Evolutionary conservation across 1,140 invertebrate species (phyloP), one percentile per base, ranked within the genome.

Genomic region (Caerostris extrusa): DNA sequence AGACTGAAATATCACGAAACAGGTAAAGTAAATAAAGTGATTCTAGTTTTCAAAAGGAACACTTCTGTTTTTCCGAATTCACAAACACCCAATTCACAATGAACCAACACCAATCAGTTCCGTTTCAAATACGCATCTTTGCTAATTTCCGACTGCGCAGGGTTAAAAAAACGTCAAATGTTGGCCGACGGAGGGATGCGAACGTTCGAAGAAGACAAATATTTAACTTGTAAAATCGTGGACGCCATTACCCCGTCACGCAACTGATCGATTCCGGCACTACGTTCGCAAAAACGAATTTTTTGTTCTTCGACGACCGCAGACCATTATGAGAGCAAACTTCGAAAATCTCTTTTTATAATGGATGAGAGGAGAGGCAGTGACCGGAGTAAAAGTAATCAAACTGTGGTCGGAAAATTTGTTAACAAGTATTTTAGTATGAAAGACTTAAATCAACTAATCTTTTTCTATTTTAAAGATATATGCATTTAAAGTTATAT

Each of bases 191-290:
- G 14, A 64, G 71, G 6, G 34, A 12, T 77, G 71, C 53, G 71
- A 77, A 5, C 34, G 10, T 53, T 5, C 10, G 50, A 34, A 7
- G 71, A 77, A 50, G 71, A 50, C 34, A 77, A 77, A 77, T 77
- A 77, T 77, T 77, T 77, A 53, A 77, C 71, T 77, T 77, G 10
- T 12, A 77, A 77, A 77, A 77, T 77, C 53, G 71, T 77, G 50
- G 53, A 77, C 10, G 71, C 71, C 71, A 77, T 77, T 77, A 77
- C 53, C 71, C 12, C 71, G 71, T 77, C 71, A 77, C 71, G 34
- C 34, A 19, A 14, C 71, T 77, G 53, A 77, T 77, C 71, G 71
- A 77, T 53, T 53, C 71, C 34, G 34, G 34, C 34, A 34, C 34
- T 34, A 0, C 34, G 34, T 34, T 34, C 2, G 34, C 34, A 34